phyloP scores from a whole-genome alignment of 2,797 vertebrate genomes.

The Lemur catta region DNA sequence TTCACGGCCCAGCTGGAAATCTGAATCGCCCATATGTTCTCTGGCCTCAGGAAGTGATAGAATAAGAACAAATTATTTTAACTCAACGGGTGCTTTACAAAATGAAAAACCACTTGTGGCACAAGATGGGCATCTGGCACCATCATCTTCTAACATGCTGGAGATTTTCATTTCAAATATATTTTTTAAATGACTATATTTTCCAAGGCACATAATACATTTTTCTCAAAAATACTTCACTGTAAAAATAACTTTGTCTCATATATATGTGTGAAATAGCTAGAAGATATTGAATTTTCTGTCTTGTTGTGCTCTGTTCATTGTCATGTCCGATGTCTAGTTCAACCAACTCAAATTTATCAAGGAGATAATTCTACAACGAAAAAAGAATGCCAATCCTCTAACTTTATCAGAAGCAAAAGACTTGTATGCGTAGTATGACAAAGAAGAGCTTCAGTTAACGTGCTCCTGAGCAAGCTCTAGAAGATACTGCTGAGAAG shows the following conservation, averaged over 20 bases:
- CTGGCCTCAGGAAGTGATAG: neutral
- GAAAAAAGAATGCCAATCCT: neutral
- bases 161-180: conserved; percentile 8
- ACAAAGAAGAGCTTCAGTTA: neutral
- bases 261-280: neutral
- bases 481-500: neutral
- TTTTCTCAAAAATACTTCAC: conserved; percentile 7
- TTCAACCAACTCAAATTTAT: neutral
- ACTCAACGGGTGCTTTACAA: conserved; percentile 49
- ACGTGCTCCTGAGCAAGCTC: neutral
- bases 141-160: neutral
- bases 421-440: neutral
- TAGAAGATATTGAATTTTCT: neutral
- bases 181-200: conserved; percentile 39
- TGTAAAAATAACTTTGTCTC: conserved; percentile 25
- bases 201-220: conserved; percentile 48
- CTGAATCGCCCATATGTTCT: neutral
- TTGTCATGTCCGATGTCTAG: neutral
- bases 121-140: neutral
- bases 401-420: neutral
- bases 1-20: neutral
- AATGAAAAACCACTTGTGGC: neutral
- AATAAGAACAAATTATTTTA: neutral
- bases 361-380: conserved; percentile 1
- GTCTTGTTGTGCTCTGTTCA: neutral